Conservation (phyloP, 2,888 invertebrate species). For the Amiota minor region DNA sequence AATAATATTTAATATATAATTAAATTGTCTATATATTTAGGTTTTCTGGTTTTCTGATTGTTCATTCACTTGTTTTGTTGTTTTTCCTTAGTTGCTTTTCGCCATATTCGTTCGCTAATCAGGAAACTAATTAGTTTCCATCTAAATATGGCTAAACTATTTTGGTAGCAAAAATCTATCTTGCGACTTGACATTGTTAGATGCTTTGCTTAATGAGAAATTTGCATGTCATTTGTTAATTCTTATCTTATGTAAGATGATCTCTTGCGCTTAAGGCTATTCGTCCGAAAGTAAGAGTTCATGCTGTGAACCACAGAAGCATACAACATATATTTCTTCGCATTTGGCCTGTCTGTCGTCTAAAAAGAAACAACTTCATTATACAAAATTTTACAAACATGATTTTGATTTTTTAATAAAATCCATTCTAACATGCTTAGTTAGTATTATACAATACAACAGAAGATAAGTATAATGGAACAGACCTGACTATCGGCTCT, state of each 20-base stretch:
- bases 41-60: background rate
- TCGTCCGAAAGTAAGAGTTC: conserved; percentile 17
- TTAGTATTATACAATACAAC: too few species aligned
- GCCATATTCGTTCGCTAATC: conserved; percentile 40
- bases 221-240: conserved; percentile 43
- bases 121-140: conserved; percentile 64
- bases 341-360: background rate
- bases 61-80: conserved; percentile 46
- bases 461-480: too few species aligned
- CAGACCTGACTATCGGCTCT: too few species aligned
- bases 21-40: conserved; percentile 54
- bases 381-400: too few species aligned
- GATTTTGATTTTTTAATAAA: too few species aligned
- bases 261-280: background rate
- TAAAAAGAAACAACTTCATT: background rate
- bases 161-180: conserved; percentile 35
- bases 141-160: conserved; percentile 60
- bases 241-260: conserved; percentile 12
- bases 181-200: conserved; percentile 8
- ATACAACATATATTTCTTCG: background rate
- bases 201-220: conserved; percentile 28
- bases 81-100: conserved; percentile 50
- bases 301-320: conserved; percentile 11
- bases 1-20: conserved; percentile 58
- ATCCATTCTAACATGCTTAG: too few species aligned